Evolutionary conservation across 2,888 invertebrate genomes (phyloP).

Genomic region (Xiphydria camelus): DNA sequence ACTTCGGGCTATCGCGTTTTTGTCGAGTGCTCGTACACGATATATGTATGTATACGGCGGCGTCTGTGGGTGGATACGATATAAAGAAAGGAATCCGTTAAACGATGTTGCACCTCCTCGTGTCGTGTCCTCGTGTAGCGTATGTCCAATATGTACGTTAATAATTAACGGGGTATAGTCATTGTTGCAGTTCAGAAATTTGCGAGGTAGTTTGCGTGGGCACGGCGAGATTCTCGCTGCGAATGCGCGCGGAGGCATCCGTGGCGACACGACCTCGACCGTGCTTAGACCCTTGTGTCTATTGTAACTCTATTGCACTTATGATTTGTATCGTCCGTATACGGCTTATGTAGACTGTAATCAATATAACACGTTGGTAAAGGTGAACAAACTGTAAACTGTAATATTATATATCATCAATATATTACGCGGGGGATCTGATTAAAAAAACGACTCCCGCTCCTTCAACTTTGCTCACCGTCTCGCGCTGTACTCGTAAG

Average conservation of each 20-base stretch:
- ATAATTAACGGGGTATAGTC: slow-evolving; percentile 41
- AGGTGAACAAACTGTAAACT: slow-evolving; percentile 40
- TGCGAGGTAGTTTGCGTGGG: slow-evolving; percentile 48
- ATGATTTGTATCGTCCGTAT: slow-evolving; percentile 45
- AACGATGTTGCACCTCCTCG: too few species aligned
- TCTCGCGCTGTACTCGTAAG: neutral
- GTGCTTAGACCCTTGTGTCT: slow-evolving; percentile 40
- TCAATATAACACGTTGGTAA: slow-evolving; percentile 35
- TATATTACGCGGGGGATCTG: slow-evolving; percentile 18
- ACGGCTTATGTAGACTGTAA: slow-evolving; percentile 33
- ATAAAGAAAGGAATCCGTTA: too few species aligned
- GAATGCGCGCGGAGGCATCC: slow-evolving; percentile 3
- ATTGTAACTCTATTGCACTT: slow-evolving; percentile 58
- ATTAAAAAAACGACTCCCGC: slow-evolving; percentile 3
- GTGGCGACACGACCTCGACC: neutral
- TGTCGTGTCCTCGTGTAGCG: too few species aligned
- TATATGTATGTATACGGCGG: too few species aligned
- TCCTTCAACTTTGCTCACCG: neutral
- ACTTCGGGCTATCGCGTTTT: too few species aligned
- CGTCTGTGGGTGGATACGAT: too few species aligned
- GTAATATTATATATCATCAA: slow-evolving; percentile 34
- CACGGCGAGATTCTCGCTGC: slow-evolving; percentile 13
- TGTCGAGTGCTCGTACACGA: too few species aligned
- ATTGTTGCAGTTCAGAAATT: slow-evolving; percentile 34
- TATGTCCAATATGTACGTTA: too few species aligned